Evolutionary conservation across 2,888 invertebrate genomes (phyloP).

Genomic region (Cyclophora albipunctata): DNA sequence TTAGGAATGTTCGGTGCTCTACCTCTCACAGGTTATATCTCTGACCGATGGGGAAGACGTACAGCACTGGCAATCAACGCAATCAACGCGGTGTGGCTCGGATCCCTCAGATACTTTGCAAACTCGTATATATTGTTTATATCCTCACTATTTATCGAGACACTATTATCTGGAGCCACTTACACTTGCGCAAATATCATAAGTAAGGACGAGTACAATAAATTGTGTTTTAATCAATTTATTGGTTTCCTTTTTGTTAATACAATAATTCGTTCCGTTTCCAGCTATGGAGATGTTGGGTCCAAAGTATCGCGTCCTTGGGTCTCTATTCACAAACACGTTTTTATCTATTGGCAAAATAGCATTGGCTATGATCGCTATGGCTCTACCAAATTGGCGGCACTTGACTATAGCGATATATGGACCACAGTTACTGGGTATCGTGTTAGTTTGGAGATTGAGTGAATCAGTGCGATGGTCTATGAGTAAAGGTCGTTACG

Average conservation of each 20-base stretch:
- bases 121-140: slow-evolving; percentile 79
- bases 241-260: not conserved
- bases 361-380: slow-evolving; percentile 79
- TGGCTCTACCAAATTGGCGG: slow-evolving; percentile 81
- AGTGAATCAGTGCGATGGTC: slow-evolving; percentile 86
- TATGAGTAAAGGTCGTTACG: slow-evolving; percentile 78
- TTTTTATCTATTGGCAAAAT: slow-evolving; percentile 83
- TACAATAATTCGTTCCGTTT: not conserved
- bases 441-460: slow-evolving; percentile 79
- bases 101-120: slow-evolving; percentile 76
- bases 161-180: slow-evolving; percentile 78
- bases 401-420: slow-evolving; percentile 79
- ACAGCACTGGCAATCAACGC: slow-evolving; percentile 74
- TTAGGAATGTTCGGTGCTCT: slow-evolving; percentile 79
- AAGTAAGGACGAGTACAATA: slow-evolving; percentile 49
- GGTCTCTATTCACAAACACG: slow-evolving; percentile 79
- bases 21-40: slow-evolving; percentile 80
- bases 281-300: slow-evolving; percentile 78
- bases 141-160: slow-evolving; percentile 80
- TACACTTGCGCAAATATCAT: slow-evolving; percentile 82
- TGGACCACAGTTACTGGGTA: slow-evolving; percentile 78
- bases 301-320: slow-evolving; percentile 80
- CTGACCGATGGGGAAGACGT: slow-evolving; percentile 82
- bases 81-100: slow-evolving; percentile 77
- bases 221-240: too few species aligned